Base-by-base conservation (phyloP, 1,140 invertebrate genomes). In the Drosophila truncata region DNA sequence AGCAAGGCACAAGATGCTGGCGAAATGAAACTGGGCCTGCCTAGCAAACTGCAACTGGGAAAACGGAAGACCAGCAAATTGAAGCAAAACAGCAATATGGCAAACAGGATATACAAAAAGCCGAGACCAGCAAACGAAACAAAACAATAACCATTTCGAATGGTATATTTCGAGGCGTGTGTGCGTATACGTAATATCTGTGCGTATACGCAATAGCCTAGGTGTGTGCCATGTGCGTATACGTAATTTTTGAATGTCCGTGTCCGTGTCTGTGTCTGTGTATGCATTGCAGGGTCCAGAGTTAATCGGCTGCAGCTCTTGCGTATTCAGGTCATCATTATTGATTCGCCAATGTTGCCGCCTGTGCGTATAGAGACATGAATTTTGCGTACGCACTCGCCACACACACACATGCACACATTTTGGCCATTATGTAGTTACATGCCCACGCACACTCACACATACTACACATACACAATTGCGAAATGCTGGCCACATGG, bases 261-360 rank as follows among this genome's bases (percentile, higher is more conserved):
- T 11, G 25, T 25, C 33, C 27, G 47, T 44, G 33, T 58, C 35
- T 27, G 42, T 11, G 25, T 25, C 44, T 33, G 47, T 44, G 33
- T 58, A 44, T 27, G 66, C 29, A 46, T 69, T 63, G 66, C 83
- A 70, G 70, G 39, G 71, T 88, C 80, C 86, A 82, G 74, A 78
- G 86, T 90, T 90, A 90, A 90, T 90, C 85, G 87, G 81, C 67
- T 84, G 85, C 85, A 88, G 69, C 67, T 72, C 60, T 73, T 72
- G 62, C 86, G 86, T 90, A 90, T 90, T 90, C 85, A 90, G 85
- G 85, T 90, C 85, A 90, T 91, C 86, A 91, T 90, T 90, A 90
- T 90, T 90, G 85, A 90, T 90, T 90, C 82, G 85, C 74, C 79
- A 63, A 78, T 70, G 73, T 73, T 83, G 77, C 84, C 67, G 80